Percentiles rank a stretch among this genome's conserved stretches.
Conservation (phyloP, 2,797 vertebrate species). For the Sebastes minor region DNA sequence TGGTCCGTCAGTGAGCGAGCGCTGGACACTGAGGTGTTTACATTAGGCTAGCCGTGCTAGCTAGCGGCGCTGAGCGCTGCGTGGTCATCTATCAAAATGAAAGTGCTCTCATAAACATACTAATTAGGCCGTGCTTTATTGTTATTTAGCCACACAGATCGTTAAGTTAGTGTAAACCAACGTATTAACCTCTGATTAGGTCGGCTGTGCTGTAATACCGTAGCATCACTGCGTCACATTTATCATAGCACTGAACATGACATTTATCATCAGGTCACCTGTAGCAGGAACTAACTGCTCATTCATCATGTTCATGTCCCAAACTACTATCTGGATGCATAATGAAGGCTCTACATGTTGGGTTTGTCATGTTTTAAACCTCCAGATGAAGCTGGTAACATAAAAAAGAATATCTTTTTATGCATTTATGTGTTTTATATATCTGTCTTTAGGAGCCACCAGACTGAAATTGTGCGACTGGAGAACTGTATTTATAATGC, state of each 20-base stretch:
- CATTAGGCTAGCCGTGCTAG: conserved; percentile 65
- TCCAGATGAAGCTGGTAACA: not conserved
- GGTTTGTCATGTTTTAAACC: not conserved
- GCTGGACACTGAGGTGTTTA: conserved; percentile 75
- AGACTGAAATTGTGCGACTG: not conserved
- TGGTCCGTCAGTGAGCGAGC: conserved; percentile 77
- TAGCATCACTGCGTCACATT: conserved; percentile 58
- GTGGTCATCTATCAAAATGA: conserved; percentile 75
- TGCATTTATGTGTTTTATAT: not conserved
- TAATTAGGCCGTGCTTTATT: conserved; percentile 78
- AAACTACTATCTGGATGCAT: conserved; percentile 16
- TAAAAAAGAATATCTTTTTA: too few species aligned
- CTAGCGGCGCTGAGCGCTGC: conserved; percentile 54
- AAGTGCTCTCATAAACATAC: conserved; percentile 76
- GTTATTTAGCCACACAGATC: conserved; percentile 76
- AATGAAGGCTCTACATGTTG: not conserved
- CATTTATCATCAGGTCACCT: conserved; percentile 48
- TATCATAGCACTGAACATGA: conserved; percentile 44
- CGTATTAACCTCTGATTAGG: conserved; percentile 80
- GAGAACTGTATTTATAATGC: not conserved
- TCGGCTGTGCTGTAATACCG: conserved; percentile 45
- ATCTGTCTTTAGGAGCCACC: not conserved
- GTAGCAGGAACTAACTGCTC: conserved; percentile 25
- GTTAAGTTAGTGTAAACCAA: conserved; percentile 79
- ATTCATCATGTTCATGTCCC: conserved; percentile 55